A percentile compares a stretch with the other conserved stretches of the same genome.
These are phyloP conservation scores for Drosophila kambysellisi DNA, from an alignment of 2,888 invertebrate genomes.

Conservation along the genomic window DNA sequence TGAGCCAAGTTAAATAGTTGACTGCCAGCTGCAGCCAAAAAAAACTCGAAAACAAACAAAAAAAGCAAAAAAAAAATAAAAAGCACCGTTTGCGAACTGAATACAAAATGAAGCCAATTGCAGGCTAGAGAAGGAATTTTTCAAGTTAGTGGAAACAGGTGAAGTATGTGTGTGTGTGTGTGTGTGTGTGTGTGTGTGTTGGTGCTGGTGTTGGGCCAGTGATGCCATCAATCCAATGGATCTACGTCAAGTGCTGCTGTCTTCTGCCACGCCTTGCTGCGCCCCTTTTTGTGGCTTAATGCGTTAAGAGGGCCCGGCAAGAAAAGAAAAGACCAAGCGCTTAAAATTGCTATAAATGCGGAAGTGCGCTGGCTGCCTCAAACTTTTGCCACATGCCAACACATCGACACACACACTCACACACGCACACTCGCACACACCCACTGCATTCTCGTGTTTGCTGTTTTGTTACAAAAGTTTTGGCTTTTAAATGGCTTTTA, in stretches of 20 bases:
- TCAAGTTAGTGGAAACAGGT: neutral
- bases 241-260: conserved; percentile 44
- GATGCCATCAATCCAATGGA: conserved; percentile 54
- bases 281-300: conserved; percentile 48
- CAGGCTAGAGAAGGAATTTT: conserved; percentile 12
- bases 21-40: conserved; percentile 32
- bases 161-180: conserved; percentile 6
- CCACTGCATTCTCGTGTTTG: conserved; percentile 18
- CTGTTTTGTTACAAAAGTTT: conserved; percentile 67
- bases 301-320: conserved; percentile 36
- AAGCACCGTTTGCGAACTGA: conserved; percentile 43
- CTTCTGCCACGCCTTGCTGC: conserved; percentile 2
- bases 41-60: conserved; percentile 35
- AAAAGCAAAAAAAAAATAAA: conserved; percentile 48
- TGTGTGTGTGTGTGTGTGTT: conserved; percentile 11
- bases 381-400: conserved; percentile 54
- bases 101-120: conserved; percentile 56
- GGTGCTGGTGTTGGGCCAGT: conserved; percentile 22
- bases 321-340: conserved; percentile 63
- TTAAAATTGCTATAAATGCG: conserved; percentile 73
- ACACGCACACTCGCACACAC: conserved; percentile 13
- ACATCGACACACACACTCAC: conserved; percentile 7
- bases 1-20: conserved; percentile 22
- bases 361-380: conserved; percentile 57
- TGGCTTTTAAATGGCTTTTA: conserved; percentile 80